Evolutionary conservation across 1,140 invertebrate genomes (phyloP), one percentile per base, ranked within the genome.

Genomic region (Heliconius eleuchia): DNA sequence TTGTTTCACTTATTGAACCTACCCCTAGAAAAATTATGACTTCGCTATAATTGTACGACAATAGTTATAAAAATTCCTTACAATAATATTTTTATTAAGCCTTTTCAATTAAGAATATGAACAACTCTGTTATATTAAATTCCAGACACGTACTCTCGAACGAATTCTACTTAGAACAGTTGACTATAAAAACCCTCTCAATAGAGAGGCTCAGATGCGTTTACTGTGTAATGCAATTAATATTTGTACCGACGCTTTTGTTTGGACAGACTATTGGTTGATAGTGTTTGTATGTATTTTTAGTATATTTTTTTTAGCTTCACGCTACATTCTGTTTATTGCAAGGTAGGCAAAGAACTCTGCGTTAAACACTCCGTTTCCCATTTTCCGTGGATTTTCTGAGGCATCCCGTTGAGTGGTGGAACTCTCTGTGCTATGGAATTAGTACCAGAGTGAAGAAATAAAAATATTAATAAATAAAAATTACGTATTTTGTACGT

Each of bases 141-240:
- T 66, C 60, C 27, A 66, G 60, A 66, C 60, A 66, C 60, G 60
- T 66, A 13, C 60, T 30, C 23, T 27, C 50, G 9, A 27, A 66
- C 57, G 60, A 66, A 27, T 30, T 13, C 60, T 66, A 66, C 60
- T 23, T 30, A 66, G 60, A 66, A 66, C 27, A 66, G 23, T 66
- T 66, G 60, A 27, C 60, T 66, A 66, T 66, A 66, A 66, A 66
- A 30, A 66, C 27, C 60, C 60, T 75, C 60, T 66, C n/a, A 74
- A 74, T 79, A 71, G 71, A 77, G 78, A 80, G 82, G 80, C 83
- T 80, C 83, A 79, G 77, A 76, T 82, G 76, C 79, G 78, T 79
- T 82, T 79, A 71, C 78, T 73, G 55, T 66, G 60, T 66, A 86
- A 87, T 84, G 82, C 83, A 85, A 86, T 87, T 87, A 88, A 88